Percentiles rank a stretch among this genome's conserved stretches.
Evolutionary conservation across 2,797 vertebrate species (phyloP).

Genomic region (Acanthurus leucopareius): DNA sequence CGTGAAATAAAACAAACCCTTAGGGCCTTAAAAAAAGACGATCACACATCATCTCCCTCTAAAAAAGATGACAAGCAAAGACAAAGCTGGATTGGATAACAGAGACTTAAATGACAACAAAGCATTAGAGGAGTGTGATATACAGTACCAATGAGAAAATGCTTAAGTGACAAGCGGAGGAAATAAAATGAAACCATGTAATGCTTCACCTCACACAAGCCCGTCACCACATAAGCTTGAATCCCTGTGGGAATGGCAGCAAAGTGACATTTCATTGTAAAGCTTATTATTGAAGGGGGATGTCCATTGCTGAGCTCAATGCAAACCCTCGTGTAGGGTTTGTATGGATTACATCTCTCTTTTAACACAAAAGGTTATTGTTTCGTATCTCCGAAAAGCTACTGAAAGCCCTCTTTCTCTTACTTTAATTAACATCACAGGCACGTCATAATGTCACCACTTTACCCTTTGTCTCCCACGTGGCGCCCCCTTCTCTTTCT

Average conservation of each 20-base stretch:
- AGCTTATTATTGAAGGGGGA: constrained; percentile 30
- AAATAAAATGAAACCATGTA: constrained; percentile 32
- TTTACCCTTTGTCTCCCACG: constrained; percentile 75
- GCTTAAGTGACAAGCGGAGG: constrained; percentile 59
- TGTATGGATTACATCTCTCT: constrained; percentile 43
- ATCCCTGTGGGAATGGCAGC: constrained; percentile 29
- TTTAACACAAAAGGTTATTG: constrained; percentile 56
- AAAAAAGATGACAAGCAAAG: constrained; percentile 60
- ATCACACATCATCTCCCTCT: constrained; percentile 48
- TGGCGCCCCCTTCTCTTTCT: constrained; percentile 81
- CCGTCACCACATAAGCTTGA: constrained; percentile 22
- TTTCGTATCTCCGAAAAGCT: constrained; percentile 50
- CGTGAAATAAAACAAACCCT: constrained; percentile 65
- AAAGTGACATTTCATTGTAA: constrained; percentile 60
- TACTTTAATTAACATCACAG: constrained; percentile 92
- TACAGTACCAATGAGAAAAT: constrained; percentile 52
- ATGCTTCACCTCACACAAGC: constrained; percentile 49
- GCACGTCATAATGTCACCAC: constrained; percentile 88
- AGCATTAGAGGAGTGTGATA: constrained; percentile 50
- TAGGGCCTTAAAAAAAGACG: constrained; percentile 41
- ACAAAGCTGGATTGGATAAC: constrained; percentile 62
- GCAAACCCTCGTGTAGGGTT: constrained; percentile 26
- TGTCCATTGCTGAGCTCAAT: constrained; percentile 29
- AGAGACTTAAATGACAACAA: constrained; percentile 57
- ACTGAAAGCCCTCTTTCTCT: constrained; percentile 89